A percentile compares a stretch with the other conserved stretches of the same genome.
phyloP scores from a whole-genome alignment of 1,140 invertebrate genomes.

The Caenorhabditis tropicalis region DNA sequence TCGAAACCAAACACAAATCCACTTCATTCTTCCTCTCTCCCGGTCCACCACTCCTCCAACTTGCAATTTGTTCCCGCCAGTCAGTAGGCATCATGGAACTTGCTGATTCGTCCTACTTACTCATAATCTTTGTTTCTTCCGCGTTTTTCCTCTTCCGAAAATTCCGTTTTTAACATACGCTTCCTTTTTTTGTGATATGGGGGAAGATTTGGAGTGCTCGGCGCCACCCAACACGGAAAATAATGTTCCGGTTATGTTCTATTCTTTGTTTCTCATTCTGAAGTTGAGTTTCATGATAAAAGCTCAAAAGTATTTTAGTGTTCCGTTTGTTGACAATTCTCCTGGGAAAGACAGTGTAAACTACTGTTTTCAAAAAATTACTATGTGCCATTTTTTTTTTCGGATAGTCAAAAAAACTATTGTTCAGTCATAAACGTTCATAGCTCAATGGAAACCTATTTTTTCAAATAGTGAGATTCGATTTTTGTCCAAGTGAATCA shows the following conservation, averaged over 20 bases:
- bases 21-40: conserved; percentile 27
- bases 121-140: conserved; percentile 36
- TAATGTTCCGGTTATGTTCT: neutral
- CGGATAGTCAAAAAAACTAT: too few relatives aligned
- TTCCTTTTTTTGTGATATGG: conserved; percentile 1
- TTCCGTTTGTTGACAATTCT: too few relatives aligned
- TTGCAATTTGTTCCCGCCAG: conserved; percentile 8
- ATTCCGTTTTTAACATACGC: neutral
- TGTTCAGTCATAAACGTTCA: too few relatives aligned
- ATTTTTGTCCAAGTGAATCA: too few relatives aligned
- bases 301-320: too few relatives aligned
- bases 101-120: conserved; percentile 8
- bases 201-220: neutral
- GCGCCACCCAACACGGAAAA: conserved; percentile 3
- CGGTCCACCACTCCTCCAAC: neutral
- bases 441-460: too few relatives aligned
- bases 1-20: conserved; percentile 38
- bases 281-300: too few relatives aligned
- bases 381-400: too few relatives aligned
- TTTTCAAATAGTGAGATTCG: too few relatives aligned
- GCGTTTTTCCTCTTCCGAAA: neutral
- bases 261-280: too few relatives aligned
- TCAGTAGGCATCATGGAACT: neutral
- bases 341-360: too few relatives aligned
- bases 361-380: too few relatives aligned